phyloP scores from a whole-genome alignment of 2,797 vertebrate genomes.

The Notamacropus eugenii region DNA sequence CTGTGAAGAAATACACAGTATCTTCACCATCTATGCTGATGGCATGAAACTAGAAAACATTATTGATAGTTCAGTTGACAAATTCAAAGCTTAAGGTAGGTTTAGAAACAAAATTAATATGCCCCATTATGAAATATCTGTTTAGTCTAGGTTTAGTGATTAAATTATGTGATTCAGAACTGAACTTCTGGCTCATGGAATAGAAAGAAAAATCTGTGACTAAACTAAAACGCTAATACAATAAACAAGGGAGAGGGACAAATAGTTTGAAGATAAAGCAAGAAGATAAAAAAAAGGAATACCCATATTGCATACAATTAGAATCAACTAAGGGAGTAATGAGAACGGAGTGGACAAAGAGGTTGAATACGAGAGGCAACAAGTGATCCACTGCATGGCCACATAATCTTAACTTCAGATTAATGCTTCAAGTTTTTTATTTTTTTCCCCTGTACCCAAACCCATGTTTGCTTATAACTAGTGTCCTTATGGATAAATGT shows the following conservation, averaged over 20 bases:
- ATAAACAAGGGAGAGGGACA: neutral
- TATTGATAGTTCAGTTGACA: neutral
- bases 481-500: constrained; percentile 35
- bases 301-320: neutral
- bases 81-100: neutral
- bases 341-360: constrained; percentile 30
- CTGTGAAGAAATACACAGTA: neutral
- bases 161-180: neutral
- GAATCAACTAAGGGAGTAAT: neutral
- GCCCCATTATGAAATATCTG: neutral
- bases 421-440: neutral
- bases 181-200: neutral
- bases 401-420: neutral
- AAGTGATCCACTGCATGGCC: constrained; percentile 49
- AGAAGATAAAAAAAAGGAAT: neutral
- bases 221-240: neutral
- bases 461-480: constrained; percentile 56
- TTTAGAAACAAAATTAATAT: neutral
- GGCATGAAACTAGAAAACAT: neutral
- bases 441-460: constrained; percentile 52
- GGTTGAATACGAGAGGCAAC: neutral
- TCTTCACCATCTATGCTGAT: neutral
- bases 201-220: neutral
- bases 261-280: neutral
- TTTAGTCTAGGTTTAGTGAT: neutral